phyloP scores from a whole-genome alignment of 1,140 invertebrate genomes.

The Cherax quadricarinatus region DNA sequence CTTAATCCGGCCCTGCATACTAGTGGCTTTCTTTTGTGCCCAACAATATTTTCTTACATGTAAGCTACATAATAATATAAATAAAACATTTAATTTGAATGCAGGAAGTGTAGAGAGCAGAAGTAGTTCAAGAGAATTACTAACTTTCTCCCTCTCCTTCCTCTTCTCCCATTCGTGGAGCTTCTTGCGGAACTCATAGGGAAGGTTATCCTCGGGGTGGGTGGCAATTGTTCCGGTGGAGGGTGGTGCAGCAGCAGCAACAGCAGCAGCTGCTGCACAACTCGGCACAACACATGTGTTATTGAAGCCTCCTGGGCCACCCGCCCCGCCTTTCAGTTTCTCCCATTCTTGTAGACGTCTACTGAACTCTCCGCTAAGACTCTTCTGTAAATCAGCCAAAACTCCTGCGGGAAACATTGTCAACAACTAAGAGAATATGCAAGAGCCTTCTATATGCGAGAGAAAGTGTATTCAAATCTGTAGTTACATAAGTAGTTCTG shows the following conservation, averaged over 20 bases:
- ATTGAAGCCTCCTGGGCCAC: conserved; percentile 3
- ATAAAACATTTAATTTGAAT: too few relatives aligned
- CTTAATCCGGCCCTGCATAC: too few relatives aligned
- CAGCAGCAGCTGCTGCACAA: conserved; percentile 76
- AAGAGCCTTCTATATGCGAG: too few relatives aligned
- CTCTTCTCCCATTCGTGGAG: conserved; percentile 90
- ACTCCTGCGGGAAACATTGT: conserved; percentile 32
- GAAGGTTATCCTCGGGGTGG: conserved; percentile 82
- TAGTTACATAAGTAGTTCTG: too few relatives aligned
- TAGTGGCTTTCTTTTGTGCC: too few relatives aligned
- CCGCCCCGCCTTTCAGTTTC: conserved; percentile 78
- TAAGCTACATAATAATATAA: too few relatives aligned
- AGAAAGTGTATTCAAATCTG: too few relatives aligned
- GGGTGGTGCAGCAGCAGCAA: conserved; percentile 78
- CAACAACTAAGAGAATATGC: background rate
- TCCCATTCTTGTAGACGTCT: conserved; percentile 86
- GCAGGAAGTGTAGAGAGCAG: too few relatives aligned
- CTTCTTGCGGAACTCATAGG: conserved; percentile 88
- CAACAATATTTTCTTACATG: too few relatives aligned
- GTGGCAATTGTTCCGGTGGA: conserved; percentile 79
- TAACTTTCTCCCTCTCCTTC: conserved; percentile 78
- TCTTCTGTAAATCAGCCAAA: conserved; percentile 81
- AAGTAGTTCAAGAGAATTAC: background rate
- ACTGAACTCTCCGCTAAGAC: conserved; percentile 85
- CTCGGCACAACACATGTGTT: conserved; percentile 82